These are phyloP conservation scores for Limnephilus rhombicus DNA, from an alignment of 2,888 invertebrate species.

Conservation along the genomic window DNA sequence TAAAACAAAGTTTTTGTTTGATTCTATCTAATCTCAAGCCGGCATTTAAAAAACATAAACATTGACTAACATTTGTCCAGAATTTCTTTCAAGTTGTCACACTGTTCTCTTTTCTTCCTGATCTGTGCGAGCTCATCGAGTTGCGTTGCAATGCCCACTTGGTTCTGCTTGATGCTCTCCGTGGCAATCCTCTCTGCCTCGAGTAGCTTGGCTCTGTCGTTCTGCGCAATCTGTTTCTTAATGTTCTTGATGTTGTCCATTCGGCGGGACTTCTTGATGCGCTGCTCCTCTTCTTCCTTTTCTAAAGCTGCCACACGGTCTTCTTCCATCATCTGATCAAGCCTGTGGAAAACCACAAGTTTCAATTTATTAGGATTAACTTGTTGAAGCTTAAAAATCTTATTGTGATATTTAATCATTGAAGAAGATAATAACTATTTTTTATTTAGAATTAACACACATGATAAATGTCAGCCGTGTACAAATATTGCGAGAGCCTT, in stretches of 20 bases:
- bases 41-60: background rate
- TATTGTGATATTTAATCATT: too few relatives aligned
- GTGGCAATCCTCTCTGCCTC: constrained; percentile 84
- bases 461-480: too few relatives aligned
- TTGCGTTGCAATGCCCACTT: constrained; percentile 81
- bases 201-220: constrained; percentile 76
- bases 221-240: constrained; percentile 76
- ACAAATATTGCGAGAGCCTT: too few relatives aligned
- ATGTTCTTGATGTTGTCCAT: constrained; percentile 74
- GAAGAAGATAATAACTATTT: too few relatives aligned
- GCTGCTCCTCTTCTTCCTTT: constrained; percentile 76
- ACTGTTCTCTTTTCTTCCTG: constrained; percentile 76
- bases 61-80: constrained; percentile 75
- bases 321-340: constrained; percentile 86
- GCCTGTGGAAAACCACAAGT: constrained; percentile 68
- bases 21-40: too few relatives aligned
- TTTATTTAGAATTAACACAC: too few relatives aligned
- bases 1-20: too few relatives aligned
- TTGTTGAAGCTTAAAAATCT: too few relatives aligned
- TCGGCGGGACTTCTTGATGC: constrained; percentile 72
- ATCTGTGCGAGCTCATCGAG: constrained; percentile 81
- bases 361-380: background rate
- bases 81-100: constrained; percentile 78
- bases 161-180: constrained; percentile 81
- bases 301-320: constrained; percentile 78